phyloP scores from a whole-genome alignment of 2,888 invertebrate species.

The Folsomia candida region DNA sequence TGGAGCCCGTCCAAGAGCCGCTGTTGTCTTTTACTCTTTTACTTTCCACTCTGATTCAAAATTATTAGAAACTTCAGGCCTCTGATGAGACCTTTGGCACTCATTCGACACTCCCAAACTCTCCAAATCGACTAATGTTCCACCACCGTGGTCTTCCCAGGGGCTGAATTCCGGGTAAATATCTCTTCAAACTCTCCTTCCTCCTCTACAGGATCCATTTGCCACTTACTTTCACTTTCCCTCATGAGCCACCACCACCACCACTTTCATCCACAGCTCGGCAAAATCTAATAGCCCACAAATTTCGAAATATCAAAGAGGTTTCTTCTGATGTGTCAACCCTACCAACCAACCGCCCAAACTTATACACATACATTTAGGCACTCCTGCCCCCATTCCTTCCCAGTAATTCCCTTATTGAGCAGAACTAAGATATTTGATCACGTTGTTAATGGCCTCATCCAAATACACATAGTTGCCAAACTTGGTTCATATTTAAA shows the following conservation, averaged over 20 bases:
- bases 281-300: background rate
- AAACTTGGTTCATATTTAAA: no score
- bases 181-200: background rate
- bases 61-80: slow-evolving; percentile 2
- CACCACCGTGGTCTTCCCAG: background rate
- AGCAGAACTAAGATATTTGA: no score
- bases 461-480: no score
- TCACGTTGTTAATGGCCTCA: no score
- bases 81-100: slow-evolving; percentile 7
- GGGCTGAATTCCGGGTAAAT: slow-evolving; percentile 6
- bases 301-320: background rate
- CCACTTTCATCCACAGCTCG: background rate
- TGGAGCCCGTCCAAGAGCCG: background rate
- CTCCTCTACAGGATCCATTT: no score
- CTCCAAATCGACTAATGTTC: background rate
- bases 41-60: slow-evolving; percentile 7
- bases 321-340: background rate
- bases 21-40: slow-evolving; percentile 1
- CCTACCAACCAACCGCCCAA: no score
- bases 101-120: slow-evolving; percentile 6
- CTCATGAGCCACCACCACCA: background rate
- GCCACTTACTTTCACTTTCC: background rate
- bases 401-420: no score
- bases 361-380: no score
- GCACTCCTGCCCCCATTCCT: no score